phyloP scores from a whole-genome alignment of 2,113 vertebrate genomes.

The Grallaria varia region DNA sequence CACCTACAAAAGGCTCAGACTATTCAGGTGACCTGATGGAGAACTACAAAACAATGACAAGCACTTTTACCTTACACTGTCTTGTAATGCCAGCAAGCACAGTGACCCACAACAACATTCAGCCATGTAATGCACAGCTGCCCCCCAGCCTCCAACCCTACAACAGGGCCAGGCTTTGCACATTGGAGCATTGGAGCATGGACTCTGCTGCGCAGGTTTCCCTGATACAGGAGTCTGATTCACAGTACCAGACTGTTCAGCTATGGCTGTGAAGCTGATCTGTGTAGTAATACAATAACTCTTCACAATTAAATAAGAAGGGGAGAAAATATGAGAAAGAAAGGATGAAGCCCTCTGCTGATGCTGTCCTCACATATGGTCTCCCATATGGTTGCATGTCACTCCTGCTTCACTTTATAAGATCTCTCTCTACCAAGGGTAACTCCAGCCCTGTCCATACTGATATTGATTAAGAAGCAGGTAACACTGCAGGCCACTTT shows the following conservation, averaged over 20 bases:
- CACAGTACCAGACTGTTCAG: neutral
- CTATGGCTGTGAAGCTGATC: neutral
- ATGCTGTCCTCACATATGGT: slow-evolving; percentile 50
- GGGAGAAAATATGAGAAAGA: neutral
- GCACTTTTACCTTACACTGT: neutral
- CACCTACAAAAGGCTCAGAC: neutral
- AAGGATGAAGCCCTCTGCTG: slow-evolving; percentile 16
- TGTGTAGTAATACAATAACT: slow-evolving; percentile 17
- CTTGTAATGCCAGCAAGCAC: neutral
- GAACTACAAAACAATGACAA: neutral
- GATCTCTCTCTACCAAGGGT: neutral
- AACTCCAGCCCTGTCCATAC: neutral
- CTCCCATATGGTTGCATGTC: neutral
- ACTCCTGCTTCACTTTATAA: neutral
- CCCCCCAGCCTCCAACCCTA: neutral
- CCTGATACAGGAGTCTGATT: neutral
- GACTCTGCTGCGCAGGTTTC: neutral
- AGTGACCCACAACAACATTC: neutral
- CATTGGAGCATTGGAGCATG: neutral
- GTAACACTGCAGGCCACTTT: slow-evolving; percentile 44
- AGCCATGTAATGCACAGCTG: neutral
- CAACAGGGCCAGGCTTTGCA: neutral
- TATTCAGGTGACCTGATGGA: neutral
- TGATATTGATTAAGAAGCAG: slow-evolving; percentile 53
- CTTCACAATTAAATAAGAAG: neutral